phyloP scores from a whole-genome alignment of 2,888 invertebrate genomes.

The Drosophila bunnanda region DNA sequence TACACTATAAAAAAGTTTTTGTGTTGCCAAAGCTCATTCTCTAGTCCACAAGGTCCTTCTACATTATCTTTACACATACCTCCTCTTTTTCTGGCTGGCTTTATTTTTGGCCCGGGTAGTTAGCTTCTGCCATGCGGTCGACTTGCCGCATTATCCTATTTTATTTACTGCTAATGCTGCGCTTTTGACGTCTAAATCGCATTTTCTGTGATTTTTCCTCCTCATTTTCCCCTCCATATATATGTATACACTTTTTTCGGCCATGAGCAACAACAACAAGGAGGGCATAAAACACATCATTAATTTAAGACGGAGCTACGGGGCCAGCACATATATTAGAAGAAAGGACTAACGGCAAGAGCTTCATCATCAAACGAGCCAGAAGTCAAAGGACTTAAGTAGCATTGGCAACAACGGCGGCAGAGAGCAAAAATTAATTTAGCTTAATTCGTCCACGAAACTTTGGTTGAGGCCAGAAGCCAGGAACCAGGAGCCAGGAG shows the following conservation, averaged over 20 bases:
- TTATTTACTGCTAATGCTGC: slow-evolving; percentile 80
- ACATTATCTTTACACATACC: background rate
- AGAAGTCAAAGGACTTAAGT: slow-evolving; percentile 66
- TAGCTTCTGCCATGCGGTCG: slow-evolving; percentile 62
- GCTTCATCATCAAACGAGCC: slow-evolving; percentile 25
- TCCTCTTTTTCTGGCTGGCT: background rate
- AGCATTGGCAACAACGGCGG: slow-evolving; percentile 51
- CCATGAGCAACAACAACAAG: slow-evolving; percentile 25
- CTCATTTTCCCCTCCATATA: background rate
- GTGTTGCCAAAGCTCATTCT: background rate
- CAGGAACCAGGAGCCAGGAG: slow-evolving; percentile 32
- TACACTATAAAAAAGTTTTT: background rate
- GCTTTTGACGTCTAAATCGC: slow-evolving; percentile 76
- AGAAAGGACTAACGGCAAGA: slow-evolving; percentile 60
- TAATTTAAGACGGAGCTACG: slow-evolving; percentile 70
- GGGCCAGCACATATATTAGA: slow-evolving; percentile 29
- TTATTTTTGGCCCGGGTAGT: slow-evolving; percentile 20
- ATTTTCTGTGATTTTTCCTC: slow-evolving; percentile 73
- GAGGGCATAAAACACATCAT: slow-evolving; percentile 78
- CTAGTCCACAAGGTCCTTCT: background rate
- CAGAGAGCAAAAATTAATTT: slow-evolving; percentile 80
- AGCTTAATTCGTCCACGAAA: slow-evolving; percentile 80
- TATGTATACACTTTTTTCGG: slow-evolving; percentile 22
- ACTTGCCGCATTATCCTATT: slow-evolving; percentile 78
- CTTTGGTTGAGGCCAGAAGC: slow-evolving; percentile 50